Conservation (phyloP, 2,797 vertebrate genomes). For the Nasua narica region DNA sequence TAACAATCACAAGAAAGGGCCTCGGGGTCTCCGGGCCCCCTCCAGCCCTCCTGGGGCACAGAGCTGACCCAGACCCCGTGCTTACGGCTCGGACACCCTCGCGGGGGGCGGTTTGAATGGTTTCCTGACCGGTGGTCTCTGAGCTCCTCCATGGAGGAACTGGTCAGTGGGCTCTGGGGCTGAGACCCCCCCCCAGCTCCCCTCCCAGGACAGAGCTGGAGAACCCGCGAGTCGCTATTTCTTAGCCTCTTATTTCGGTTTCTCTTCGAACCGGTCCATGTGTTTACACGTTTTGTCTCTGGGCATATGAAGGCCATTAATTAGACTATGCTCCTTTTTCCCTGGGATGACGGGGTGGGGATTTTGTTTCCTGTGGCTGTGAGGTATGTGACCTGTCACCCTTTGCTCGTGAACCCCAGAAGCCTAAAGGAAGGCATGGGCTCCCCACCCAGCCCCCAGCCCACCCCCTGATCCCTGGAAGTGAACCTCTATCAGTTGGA, state of each 20-base stretch:
- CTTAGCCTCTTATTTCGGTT: neutral
- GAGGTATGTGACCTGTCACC: neutral
- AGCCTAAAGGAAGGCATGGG: neutral
- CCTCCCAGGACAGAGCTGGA: neutral
- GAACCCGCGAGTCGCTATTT: neutral
- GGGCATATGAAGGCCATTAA: neutral
- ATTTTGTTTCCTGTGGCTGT: neutral
- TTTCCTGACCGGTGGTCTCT: neutral
- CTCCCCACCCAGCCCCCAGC: rapidly evolving
- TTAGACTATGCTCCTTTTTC: neutral
- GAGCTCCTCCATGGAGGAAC: neutral
- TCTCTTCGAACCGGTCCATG: neutral
- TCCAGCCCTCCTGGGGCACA: neutral
- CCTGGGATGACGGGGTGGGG: neutral
- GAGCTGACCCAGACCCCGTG: neutral
- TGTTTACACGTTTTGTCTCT: too few relatives aligned
- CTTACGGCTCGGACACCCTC: rapidly evolving
- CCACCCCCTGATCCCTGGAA: neutral
- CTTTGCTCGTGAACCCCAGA: neutral
- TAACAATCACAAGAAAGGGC: neutral
- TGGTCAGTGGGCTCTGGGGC: too few relatives aligned
- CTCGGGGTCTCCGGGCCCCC: neutral
- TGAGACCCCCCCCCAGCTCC: neutral
- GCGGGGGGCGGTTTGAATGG: too few relatives aligned
- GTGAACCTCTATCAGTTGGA: neutral